Percentiles rank a stretch among this genome's conserved stretches.
These are phyloP conservation scores for Diarsia dahlii DNA, from an alignment of 2,888 invertebrate species.

Conservation along the genomic window DNA sequence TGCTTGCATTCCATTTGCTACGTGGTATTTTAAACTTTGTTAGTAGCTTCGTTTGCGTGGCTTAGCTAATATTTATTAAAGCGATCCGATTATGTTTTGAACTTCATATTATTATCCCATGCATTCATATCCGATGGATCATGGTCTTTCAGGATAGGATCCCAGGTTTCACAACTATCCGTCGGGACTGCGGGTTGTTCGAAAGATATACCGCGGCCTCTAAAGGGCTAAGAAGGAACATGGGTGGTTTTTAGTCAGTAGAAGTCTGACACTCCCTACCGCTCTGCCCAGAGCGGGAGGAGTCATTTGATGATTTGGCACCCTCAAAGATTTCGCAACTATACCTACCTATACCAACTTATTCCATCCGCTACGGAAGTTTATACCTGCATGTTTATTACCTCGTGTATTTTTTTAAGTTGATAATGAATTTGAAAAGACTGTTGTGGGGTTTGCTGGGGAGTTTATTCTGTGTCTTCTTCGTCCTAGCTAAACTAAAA, in stretches of 20 bases:
- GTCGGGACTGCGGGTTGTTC: no score
- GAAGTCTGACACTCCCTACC: no score
- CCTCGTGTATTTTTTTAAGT: background rate
- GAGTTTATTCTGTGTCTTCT: background rate
- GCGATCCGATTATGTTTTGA: constrained; percentile 15
- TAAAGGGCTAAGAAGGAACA: no score
- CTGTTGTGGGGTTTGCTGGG: background rate
- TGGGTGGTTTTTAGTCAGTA: no score
- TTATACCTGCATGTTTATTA: background rate
- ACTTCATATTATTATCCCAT: no score
- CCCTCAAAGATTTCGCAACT: background rate
- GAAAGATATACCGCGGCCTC: no score
- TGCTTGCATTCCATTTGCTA: constrained; percentile 44
- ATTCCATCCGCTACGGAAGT: background rate
- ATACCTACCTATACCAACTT: background rate
- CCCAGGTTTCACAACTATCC: background rate
- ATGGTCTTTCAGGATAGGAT: background rate
- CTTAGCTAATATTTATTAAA: constrained; percentile 39
- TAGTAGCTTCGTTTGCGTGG: constrained; percentile 38
- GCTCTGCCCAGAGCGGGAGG: no score
- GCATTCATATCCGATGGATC: no score
- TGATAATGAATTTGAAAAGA: background rate
- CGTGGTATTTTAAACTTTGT: constrained; percentile 41
- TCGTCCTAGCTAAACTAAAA: background rate
- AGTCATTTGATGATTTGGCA: no score